A percentile compares a stretch with the other conserved stretches of the same genome.
These are phyloP conservation scores for Philantomba maxwellii DNA, from an alignment of 2,113 vertebrate genomes.

Conservation along the genomic window DNA sequence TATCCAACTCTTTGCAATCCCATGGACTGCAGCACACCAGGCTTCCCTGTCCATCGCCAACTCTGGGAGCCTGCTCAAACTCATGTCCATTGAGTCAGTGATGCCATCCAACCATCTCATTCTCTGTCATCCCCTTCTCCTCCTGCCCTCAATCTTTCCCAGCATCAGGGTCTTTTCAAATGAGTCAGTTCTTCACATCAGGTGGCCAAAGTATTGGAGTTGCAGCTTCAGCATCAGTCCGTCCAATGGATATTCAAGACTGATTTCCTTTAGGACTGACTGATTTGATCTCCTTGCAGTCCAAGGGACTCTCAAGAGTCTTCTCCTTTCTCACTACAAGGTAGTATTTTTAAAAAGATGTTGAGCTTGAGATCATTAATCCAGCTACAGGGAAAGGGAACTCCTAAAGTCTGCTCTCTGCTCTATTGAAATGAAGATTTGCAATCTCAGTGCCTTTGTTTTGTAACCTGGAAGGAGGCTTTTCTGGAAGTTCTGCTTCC, in stretches of 20 bases:
- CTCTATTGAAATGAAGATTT: background rate
- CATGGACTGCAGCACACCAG: background rate
- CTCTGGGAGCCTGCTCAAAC: background rate
- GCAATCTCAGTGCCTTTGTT: background rate
- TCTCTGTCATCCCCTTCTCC: background rate
- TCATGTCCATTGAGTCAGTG: background rate
- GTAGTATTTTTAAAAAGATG: background rate
- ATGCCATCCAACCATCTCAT: background rate
- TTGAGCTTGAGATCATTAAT: constrained; percentile 26
- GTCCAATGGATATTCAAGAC: background rate
- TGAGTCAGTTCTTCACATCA: background rate
- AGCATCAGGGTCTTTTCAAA: background rate
- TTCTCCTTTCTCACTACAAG: background rate
- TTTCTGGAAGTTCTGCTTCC: background rate
- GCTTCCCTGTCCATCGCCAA: background rate
- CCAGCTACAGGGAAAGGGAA: background rate
- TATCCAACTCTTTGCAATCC: background rate
- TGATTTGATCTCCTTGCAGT: background rate
- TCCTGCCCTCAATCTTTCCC: background rate
- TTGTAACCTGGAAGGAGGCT: background rate
- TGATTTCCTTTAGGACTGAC: background rate
- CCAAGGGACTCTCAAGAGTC: background rate
- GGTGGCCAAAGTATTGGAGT: background rate
- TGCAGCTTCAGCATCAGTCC: background rate
- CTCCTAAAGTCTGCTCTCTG: background rate